phyloP scores from a whole-genome alignment of 2,888 invertebrate genomes.

The Zygothrica quintamaculata region DNA sequence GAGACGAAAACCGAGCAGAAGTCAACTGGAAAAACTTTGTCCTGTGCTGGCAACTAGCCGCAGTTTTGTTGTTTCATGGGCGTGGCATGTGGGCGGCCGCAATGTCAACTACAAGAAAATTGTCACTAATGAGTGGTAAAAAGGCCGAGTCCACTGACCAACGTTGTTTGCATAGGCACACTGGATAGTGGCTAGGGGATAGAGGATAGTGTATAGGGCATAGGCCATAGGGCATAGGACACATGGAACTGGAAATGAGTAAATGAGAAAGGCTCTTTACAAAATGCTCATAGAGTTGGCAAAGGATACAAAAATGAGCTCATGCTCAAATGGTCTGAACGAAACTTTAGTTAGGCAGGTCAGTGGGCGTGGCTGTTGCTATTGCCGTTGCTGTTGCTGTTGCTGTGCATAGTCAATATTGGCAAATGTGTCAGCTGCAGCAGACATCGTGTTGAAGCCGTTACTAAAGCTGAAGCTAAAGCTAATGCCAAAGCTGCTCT shows the following conservation, averaged over 20 bases:
- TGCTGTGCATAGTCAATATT: slow-evolving; percentile 73
- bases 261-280: slow-evolving; percentile 1
- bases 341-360: slow-evolving; percentile 32
- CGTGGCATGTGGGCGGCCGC: slow-evolving; percentile 59
- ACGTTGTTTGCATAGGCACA: slow-evolving; percentile 63
- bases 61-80: slow-evolving; percentile 39
- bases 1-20: slow-evolving; percentile 19
- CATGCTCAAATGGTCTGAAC: slow-evolving; percentile 25
- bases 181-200: background rate
- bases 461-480: too few relatives aligned
- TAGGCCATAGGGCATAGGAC: background rate
- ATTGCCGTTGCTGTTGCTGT: slow-evolving; percentile 17
- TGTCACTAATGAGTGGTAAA: slow-evolving; percentile 81
- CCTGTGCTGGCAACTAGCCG: slow-evolving; percentile 32
- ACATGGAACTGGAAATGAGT: background rate
- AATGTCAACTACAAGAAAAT: slow-evolving; percentile 81
- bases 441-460: slow-evolving; percentile 20
- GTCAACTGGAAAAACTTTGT: slow-evolving; percentile 48
- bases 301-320: slow-evolving; percentile 24
- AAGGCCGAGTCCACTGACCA: slow-evolving; percentile 70
- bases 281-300: background rate
- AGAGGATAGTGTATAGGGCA: background rate
- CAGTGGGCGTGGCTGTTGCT: slow-evolving; percentile 19
- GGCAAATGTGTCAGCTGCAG: slow-evolving; percentile 79
- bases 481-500: too few relatives aligned